Conservation (phyloP, 2,113 vertebrate genomes). For the Origma solitaria region DNA sequence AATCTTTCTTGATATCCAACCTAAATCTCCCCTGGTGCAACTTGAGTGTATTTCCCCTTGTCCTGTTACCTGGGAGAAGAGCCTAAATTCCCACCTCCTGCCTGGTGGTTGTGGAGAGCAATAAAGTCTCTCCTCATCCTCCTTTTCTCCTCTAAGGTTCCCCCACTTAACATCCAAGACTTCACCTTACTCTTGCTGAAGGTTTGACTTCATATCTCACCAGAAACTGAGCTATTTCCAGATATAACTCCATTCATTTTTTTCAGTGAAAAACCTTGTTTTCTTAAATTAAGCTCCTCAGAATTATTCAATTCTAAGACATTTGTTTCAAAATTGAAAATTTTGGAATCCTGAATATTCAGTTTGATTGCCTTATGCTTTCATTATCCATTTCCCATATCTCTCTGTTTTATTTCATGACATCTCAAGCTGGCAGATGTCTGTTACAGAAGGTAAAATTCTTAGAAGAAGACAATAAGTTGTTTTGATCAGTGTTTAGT, state of each 20-base stretch:
- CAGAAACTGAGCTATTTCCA: neutral
- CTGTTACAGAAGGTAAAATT: neutral
- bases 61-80: neutral
- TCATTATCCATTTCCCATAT: neutral
- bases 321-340: neutral
- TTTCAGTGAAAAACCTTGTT: neutral
- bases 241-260: neutral
- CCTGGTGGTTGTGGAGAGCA: neutral
- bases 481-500: neutral
- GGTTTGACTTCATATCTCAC: fast-evolving
- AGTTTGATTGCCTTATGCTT: neutral
- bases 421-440: neutral
- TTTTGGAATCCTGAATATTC: neutral
- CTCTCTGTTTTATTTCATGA: neutral
- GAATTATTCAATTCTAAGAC: neutral
- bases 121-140: neutral
- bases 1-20: neutral
- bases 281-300: neutral
- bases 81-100: too few species aligned
- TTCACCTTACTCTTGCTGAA: neutral
- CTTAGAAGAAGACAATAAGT: neutral
- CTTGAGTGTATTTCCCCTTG: neutral
- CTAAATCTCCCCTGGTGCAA: neutral
- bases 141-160: neutral
- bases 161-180: too few species aligned